phyloP scores from a whole-genome alignment of 2,888 invertebrate species.

The Archips xylosteana region DNA sequence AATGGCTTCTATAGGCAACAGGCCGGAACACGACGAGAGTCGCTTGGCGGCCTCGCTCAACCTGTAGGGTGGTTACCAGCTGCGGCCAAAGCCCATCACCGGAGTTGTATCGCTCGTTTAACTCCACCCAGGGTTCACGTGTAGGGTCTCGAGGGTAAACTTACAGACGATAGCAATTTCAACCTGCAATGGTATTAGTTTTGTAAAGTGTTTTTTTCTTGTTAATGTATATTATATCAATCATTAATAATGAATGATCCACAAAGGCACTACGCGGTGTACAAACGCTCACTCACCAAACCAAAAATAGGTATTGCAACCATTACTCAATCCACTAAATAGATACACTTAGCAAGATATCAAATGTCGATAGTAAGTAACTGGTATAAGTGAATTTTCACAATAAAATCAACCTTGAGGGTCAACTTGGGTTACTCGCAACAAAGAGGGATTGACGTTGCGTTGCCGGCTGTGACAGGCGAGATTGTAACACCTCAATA shows the following conservation, averaged over 20 bases:
- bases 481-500: not conserved
- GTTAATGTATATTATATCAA: too few relatives aligned
- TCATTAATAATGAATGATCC: not conserved
- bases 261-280: not conserved
- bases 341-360: constrained; percentile 21
- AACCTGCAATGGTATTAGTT: too few relatives aligned
- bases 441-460: constrained; percentile 27
- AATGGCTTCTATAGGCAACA: too few relatives aligned
- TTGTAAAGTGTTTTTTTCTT: too few relatives aligned
- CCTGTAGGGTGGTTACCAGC: too few relatives aligned
- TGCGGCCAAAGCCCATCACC: too few relatives aligned
- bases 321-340: constrained; percentile 7
- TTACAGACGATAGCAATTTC: too few relatives aligned
- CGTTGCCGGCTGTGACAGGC: constrained; percentile 20
- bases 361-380: constrained; percentile 25
- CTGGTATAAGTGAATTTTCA: constrained; percentile 19
- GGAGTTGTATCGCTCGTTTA: too few relatives aligned
- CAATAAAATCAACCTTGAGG: constrained; percentile 30
- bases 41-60: too few relatives aligned
- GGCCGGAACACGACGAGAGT: too few relatives aligned
- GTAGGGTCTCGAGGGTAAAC: too few relatives aligned
- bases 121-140: too few relatives aligned
- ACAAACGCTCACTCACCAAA: not conserved
- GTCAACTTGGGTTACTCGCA: constrained; percentile 18
- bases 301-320: not conserved